A percentile compares a stretch with the other conserved stretches of the same genome.
These are phyloP conservation scores for Cephus pygmeus DNA, from an alignment of 2,888 invertebrate species.

Conservation along the genomic window DNA sequence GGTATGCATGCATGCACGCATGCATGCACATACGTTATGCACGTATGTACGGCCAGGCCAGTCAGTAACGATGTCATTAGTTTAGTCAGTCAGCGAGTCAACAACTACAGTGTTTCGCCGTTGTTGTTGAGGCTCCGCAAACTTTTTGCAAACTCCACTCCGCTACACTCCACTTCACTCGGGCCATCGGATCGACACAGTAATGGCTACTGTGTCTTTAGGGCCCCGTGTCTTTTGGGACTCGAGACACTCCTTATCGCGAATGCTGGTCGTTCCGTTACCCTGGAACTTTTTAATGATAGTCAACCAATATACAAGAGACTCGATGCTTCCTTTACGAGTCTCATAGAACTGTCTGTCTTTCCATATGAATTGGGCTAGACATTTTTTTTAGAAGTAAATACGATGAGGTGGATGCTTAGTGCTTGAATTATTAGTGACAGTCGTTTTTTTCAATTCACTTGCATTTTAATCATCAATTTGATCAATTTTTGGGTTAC, in stretches of 20 bases:
- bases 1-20: background rate
- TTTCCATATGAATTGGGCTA: background rate
- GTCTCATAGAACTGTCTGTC: background rate
- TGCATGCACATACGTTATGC: background rate
- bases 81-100: slow-evolving; percentile 64
- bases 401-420: background rate
- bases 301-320: background rate
- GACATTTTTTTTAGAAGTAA: too few relatives aligned
- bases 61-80: slow-evolving; percentile 64
- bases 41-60: slow-evolving; percentile 54
- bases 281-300: background rate
- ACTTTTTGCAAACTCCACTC: background rate
- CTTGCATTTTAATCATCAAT: background rate
- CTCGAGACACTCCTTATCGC: background rate
- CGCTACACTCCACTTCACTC: background rate
- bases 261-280: background rate
- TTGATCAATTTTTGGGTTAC: too few relatives aligned
- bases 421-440: background rate
- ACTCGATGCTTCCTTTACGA: too few relatives aligned
- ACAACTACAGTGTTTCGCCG: slow-evolving; percentile 56
- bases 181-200: background rate
- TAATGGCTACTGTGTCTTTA: background rate
- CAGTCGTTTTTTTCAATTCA: too few relatives aligned
- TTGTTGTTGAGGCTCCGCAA: background rate
- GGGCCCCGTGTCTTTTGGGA: background rate